phyloP scores from a whole-genome alignment of 2,113 vertebrate genomes.

The Camelus dromedarius region DNA sequence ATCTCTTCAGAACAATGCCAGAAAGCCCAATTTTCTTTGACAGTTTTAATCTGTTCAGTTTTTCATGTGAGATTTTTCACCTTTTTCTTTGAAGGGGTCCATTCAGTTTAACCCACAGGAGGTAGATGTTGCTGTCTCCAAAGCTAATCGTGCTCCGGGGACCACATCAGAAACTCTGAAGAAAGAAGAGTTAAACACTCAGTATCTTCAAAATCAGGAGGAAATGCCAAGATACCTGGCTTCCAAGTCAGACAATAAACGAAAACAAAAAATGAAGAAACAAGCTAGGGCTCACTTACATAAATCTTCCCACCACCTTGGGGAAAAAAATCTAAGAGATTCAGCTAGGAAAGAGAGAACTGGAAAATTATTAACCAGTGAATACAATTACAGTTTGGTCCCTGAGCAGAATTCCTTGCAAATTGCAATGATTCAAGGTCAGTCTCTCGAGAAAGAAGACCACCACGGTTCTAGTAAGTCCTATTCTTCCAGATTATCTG shows the following conservation, averaged over 20 bases:
- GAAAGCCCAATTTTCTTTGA: constrained; percentile 39
- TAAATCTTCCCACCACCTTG: constrained; percentile 60
- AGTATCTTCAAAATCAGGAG: constrained; percentile 55
- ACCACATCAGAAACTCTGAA: constrained; percentile 46
- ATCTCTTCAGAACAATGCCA: constrained; percentile 26
- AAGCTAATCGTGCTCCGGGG: constrained; percentile 56
- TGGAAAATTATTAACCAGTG: not conserved
- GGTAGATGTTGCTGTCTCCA: constrained; percentile 57
- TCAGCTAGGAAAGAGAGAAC: constrained; percentile 5
- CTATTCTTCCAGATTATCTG: not conserved
- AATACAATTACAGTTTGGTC: not conserved
- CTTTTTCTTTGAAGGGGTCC: constrained; percentile 84
- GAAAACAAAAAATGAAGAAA: constrained; percentile 65
- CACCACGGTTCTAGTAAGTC: not conserved
- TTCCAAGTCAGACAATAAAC: constrained; percentile 33
- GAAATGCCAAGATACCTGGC: constrained; percentile 44
- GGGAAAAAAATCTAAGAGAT: constrained; percentile 71
- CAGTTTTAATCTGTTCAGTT: constrained; percentile 9
- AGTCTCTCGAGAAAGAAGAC: constrained; percentile 64
- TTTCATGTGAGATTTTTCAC: constrained; percentile 61
- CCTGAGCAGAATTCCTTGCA: constrained; percentile 68
- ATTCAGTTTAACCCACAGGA: constrained; percentile 79
- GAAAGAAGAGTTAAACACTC: constrained; percentile 71
- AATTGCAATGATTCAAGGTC: constrained; percentile 71
- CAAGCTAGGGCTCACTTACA: not conserved